These are phyloP conservation scores for Sarcophaga subvicina DNA, from an alignment of 2,888 invertebrate genomes.

Conservation along the genomic window DNA sequence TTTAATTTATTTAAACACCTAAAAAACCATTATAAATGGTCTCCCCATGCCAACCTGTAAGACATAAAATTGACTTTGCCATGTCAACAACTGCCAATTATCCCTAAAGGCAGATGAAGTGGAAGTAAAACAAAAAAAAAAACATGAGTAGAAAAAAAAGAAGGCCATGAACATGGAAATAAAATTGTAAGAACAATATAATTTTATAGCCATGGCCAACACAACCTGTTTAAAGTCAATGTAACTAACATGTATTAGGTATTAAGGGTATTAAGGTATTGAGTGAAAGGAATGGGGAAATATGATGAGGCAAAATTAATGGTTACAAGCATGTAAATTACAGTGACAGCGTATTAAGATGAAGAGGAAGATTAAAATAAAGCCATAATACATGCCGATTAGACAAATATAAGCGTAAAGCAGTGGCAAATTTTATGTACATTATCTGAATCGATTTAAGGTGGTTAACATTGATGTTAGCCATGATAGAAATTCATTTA, in stretches of 20 bases:
- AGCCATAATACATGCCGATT: background rate
- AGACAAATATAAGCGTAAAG: no score
- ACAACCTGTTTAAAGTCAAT: constrained; percentile 13
- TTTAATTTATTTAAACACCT: constrained; percentile 44
- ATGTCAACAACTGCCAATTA: constrained; percentile 61
- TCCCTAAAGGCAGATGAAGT: constrained; percentile 31
- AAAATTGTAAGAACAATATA: constrained; percentile 15
- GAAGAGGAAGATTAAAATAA: constrained; percentile 17
- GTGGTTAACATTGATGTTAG: no score
- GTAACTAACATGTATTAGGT: constrained; percentile 9
- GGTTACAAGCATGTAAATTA: constrained; percentile 50
- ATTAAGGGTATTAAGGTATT: constrained; percentile 1
- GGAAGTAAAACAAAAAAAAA: background rate
- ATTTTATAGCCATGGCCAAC: constrained; percentile 24
- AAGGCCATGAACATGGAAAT: constrained; percentile 10
- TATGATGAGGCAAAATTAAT: constrained; percentile 32
- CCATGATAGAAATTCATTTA: no score
- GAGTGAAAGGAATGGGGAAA: background rate
- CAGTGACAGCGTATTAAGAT: constrained; percentile 28
- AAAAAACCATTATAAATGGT: background rate
- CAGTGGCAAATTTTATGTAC: no score
- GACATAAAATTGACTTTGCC: constrained; percentile 43
- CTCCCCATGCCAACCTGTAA: constrained; percentile 13
- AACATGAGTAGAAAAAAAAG: background rate
- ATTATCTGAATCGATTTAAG: no score